Evolutionary conservation across 1,140 invertebrate species (phyloP), one percentile per base, ranked within the genome.

Genomic region (Drosophila equinoxialis): DNA sequence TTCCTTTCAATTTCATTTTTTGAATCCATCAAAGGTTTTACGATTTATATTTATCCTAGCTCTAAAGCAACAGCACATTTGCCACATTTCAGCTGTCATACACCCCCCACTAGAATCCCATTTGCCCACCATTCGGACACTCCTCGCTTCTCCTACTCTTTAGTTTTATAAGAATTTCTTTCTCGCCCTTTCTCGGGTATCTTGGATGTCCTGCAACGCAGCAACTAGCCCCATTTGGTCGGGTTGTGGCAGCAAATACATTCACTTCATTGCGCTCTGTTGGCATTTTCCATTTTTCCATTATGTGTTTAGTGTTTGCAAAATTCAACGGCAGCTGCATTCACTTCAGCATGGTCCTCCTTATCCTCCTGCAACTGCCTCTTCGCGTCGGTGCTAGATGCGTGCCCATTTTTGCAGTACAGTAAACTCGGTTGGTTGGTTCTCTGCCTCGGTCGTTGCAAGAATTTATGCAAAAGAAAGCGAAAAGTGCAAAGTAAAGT

Each of bases 401-500:
- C 82, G 83, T 85, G 68, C 82, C 77, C 79, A 82, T 85, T 87
- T 86, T 71, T 74, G 79, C 79, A 79, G 48, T 73, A 79, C 71
- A 79, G 82, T 87, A 77, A 86, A 83, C 79, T 80, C 63, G 68
- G 79, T 75, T 77, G 76, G 75, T 45, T 30, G 14, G 1, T 45
- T 11, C n/a, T 20, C 4, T 30, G 23, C 54, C 54, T 51, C 71
- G 62, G 55, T 61, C 60, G 78, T 65, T 69, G 73, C 75, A 78
- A 85, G 75, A 85, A 85, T 85, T 86, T 86, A 86, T 87, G 83
- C 83, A 87, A 87, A 51, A 87, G 83, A 86, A 87, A 86, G 83
- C 84, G 83, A 89, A 87, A 87, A 87, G 83, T 87, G 83, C 83
- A 87, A 87, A 87, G 76, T 87, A 89, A 87, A 87, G 84, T 83